Evolutionary conservation across 2,797 vertebrate genomes (phyloP).

Genomic region (Rhincodon typus): DNA sequence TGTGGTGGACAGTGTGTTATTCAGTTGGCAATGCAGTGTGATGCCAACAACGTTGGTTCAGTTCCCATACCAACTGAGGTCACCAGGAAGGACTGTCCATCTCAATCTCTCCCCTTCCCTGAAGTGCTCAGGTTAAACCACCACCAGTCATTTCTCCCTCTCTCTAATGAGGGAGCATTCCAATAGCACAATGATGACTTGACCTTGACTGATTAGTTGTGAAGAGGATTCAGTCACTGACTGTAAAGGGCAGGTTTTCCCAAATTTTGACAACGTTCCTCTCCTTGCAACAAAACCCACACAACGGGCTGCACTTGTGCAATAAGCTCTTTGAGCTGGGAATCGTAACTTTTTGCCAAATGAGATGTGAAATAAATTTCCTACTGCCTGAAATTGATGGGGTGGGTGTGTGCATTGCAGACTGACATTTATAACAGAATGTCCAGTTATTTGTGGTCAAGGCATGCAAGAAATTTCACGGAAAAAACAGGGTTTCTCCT

Average conservation of each 20-base stretch:
- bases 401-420: neutral
- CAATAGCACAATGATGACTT: too few relatives aligned
- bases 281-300: neutral
- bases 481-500: neutral
- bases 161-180: too few relatives aligned
- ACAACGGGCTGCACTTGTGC: neutral
- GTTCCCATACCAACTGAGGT: too few relatives aligned
- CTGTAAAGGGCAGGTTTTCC: neutral
- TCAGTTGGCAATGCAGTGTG: too few relatives aligned
- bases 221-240: neutral
- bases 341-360: neutral
- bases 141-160: too few relatives aligned
- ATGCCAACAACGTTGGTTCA: too few relatives aligned
- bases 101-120: too few relatives aligned
- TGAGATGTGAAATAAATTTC: neutral
- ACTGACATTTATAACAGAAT: neutral
- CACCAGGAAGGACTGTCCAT: too few relatives aligned
- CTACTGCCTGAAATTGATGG: neutral
- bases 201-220: too few relatives aligned
- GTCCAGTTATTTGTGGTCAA: neutral
- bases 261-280: neutral
- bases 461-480: neutral
- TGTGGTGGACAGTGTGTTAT: neutral
- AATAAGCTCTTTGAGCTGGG: neutral
- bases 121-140: too few relatives aligned